A percentile compares a stretch with the other conserved stretches of the same genome.
These are phyloP conservation scores for Columbina picui DNA, from an alignment of 2,113 vertebrate species.

Conservation along the genomic window DNA sequence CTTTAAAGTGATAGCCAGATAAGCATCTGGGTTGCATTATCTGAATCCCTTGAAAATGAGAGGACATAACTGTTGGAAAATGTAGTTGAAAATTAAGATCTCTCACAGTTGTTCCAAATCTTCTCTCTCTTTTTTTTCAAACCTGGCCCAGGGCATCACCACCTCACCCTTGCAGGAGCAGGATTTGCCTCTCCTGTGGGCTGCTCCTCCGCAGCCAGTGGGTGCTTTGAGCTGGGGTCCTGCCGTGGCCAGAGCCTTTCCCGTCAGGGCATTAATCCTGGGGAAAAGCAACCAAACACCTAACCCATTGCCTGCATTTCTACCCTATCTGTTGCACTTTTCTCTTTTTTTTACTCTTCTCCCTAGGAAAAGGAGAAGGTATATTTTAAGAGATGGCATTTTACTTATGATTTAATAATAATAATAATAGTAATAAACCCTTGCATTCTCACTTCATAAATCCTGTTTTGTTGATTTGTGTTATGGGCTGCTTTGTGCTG, in stretches of 20 bases:
- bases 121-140: neutral
- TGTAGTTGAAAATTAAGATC: neutral
- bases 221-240: neutral
- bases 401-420: neutral
- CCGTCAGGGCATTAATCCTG: neutral
- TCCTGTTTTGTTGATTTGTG: neutral
- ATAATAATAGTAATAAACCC: neutral
- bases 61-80: slow-evolving; percentile 11
- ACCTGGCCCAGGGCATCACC: rapidly evolving
- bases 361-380: neutral
- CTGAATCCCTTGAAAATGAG: neutral
- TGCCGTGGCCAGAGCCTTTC: neutral
- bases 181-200: neutral
- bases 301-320: neutral
- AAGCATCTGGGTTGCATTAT: slow-evolving; percentile 33
- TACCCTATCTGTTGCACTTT: neutral
- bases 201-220: neutral
- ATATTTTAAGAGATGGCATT: neutral
- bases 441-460: neutral
- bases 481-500: neutral
- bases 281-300: neutral
- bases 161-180: neutral
- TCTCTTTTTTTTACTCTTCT: neutral
- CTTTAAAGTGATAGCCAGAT: slow-evolving; percentile 16
- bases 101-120: neutral